Evolutionary conservation across 2,113 vertebrate genomes (phyloP).

Genomic region (Gambusia affinis): DNA sequence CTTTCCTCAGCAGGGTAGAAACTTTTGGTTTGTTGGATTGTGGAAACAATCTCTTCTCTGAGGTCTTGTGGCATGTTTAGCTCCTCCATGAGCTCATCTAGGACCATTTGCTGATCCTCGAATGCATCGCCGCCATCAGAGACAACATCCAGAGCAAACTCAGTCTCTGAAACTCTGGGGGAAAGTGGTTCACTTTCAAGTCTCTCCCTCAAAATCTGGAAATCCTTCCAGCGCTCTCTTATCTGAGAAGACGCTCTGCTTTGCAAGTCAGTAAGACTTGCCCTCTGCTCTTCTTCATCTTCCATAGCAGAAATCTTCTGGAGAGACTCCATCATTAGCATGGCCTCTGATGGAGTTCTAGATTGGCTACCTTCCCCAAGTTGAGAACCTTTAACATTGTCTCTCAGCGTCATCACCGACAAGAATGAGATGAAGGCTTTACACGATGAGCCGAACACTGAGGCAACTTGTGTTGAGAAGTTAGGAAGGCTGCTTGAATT

Average conservation of each 20-base stretch:
- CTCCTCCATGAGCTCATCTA: slow-evolving; percentile 75
- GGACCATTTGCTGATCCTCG: slow-evolving; percentile 54
- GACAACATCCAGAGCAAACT: slow-evolving; percentile 62
- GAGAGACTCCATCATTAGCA: slow-evolving; percentile 83
- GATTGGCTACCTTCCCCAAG: slow-evolving; percentile 58
- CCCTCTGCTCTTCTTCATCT: slow-evolving; percentile 82
- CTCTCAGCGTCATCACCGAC: slow-evolving; percentile 85
- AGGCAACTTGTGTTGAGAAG: slow-evolving; percentile 75
- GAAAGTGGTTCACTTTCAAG: slow-evolving; percentile 65
- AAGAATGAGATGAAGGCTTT: slow-evolving; percentile 88
- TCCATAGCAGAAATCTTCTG: slow-evolving; percentile 81
- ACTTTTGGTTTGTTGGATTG: slow-evolving; percentile 41
- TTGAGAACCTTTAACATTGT: slow-evolving; percentile 66
- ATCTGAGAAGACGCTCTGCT: slow-evolving; percentile 76
- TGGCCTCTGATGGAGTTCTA: slow-evolving; percentile 78
- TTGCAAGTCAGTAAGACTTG: slow-evolving; percentile 80
- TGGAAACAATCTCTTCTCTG: slow-evolving; percentile 64
- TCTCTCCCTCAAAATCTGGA: slow-evolving; percentile 63
- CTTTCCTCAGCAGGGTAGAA: slow-evolving; percentile 58
- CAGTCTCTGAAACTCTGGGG: slow-evolving; percentile 62
- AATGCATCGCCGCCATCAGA: slow-evolving; percentile 56
- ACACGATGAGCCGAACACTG: slow-evolving; percentile 78
- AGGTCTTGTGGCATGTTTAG: slow-evolving; percentile 74
- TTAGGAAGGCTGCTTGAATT: slow-evolving; percentile 79
- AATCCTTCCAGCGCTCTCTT: slow-evolving; percentile 72